These are phyloP conservation scores for Scaptomyza montana DNA, from an alignment of 1,140 invertebrate genomes.

Conservation along the genomic window DNA sequence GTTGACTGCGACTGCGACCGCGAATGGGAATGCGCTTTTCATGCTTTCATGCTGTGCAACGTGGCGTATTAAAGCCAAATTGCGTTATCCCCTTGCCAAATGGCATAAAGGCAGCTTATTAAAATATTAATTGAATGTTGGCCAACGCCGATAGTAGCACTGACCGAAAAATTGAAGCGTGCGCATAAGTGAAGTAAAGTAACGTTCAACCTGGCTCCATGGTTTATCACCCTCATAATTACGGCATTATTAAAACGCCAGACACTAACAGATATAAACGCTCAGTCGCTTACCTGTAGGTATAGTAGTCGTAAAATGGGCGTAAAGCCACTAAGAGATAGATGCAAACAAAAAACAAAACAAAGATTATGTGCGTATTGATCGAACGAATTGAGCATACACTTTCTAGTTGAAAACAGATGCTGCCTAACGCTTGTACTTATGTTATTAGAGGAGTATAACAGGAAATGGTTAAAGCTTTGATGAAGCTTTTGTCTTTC, in stretches of 20 bases:
- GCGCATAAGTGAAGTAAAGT: not conserved
- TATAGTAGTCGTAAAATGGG: conserved; percentile 61
- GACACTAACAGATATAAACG: conserved; percentile 65
- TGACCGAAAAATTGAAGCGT: conserved; percentile 9
- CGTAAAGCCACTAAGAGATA: conserved; percentile 56
- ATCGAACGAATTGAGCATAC: conserved; percentile 34
- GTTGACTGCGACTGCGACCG: not conserved
- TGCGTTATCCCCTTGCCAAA: conserved; percentile 71
- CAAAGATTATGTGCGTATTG: conserved; percentile 35
- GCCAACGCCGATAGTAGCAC: conserved; percentile 59
- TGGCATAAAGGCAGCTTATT: conserved; percentile 77
- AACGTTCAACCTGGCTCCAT: conserved; percentile 20
- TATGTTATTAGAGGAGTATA: conserved; percentile 21
- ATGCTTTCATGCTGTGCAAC: conserved; percentile 43
- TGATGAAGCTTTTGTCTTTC: not conserved
- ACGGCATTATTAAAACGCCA: conserved; percentile 66
- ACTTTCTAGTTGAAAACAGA: conserved; percentile 9
- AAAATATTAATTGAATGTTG: conserved; percentile 82
- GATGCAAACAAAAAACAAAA: conserved; percentile 36
- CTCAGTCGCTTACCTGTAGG: conserved; percentile 14
- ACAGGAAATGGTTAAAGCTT: conserved; percentile 2
- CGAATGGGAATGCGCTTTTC: conserved; percentile 20
- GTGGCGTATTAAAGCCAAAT: conserved; percentile 68
- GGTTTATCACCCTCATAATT: conserved; percentile 61
- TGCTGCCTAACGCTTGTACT: conserved; percentile 6